These are phyloP conservation scores for Druceiella hillmani DNA, from an alignment of 2,888 invertebrate species.

Conservation along the genomic window DNA sequence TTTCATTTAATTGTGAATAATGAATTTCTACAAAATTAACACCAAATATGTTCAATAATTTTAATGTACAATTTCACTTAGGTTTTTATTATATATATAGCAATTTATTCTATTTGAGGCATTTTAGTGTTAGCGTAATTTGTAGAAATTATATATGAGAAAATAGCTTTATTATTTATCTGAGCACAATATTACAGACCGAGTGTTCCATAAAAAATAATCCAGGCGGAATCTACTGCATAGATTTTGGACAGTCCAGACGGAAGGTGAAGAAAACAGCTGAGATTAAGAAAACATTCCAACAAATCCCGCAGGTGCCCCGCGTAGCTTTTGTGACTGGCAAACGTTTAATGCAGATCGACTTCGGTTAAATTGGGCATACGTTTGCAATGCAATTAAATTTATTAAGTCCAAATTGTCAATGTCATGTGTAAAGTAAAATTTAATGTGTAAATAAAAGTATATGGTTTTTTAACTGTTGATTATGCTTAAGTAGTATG, in stretches of 20 bases:
- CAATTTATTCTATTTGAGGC: too few relatives aligned
- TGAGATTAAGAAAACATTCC: slow-evolving; percentile 35
- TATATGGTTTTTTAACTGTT: too few relatives aligned
- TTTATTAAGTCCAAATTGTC: too few relatives aligned
- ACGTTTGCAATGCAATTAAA: too few relatives aligned
- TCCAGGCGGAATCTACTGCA: slow-evolving; percentile 49
- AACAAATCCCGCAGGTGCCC: slow-evolving; percentile 40
- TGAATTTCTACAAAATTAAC: too few relatives aligned
- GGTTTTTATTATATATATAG: too few relatives aligned
- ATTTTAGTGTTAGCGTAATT: neutral
- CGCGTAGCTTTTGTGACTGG: slow-evolving; percentile 52
- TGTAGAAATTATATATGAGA: neutral
- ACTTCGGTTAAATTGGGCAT: slow-evolving; percentile 45
- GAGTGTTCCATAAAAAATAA: slow-evolving; percentile 49
- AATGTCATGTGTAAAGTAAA: too few relatives aligned
- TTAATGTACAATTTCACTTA: too few relatives aligned
- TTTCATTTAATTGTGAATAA: too few relatives aligned
- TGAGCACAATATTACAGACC: slow-evolving; percentile 41
- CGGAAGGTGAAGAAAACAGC: slow-evolving; percentile 33
- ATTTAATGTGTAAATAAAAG: too few relatives aligned
- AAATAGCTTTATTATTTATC: slow-evolving; percentile 7
- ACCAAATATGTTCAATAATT: too few relatives aligned
- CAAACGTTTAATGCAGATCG: slow-evolving; percentile 51
- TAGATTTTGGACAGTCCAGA: slow-evolving; percentile 51
- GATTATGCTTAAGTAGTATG: too few relatives aligned